Base-by-base conservation (phyloP, 2,113 vertebrate species). In the Felis chaus region DNA sequence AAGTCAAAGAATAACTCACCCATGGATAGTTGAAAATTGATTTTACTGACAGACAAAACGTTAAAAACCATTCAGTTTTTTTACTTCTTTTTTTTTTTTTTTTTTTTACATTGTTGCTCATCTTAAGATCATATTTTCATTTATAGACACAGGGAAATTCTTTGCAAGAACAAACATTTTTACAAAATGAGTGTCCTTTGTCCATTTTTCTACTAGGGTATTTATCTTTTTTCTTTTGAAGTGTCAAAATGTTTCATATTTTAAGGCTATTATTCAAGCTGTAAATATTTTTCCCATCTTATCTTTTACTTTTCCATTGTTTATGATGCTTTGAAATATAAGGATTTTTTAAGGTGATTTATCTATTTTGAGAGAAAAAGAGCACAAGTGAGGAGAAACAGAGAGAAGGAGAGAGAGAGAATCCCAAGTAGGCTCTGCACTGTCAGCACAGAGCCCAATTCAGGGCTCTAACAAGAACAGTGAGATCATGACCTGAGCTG, bases 281-380 rank as follows among this genome's bases (percentile, higher is more conserved):
- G 18, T 68, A 88, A 73, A 61, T 92, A 83, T 76, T 84, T 94
- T 81, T 45, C 14, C 33, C 29, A 48, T 48, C 29, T 92, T 76
- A 36, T 41, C 21, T 16, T 39, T 92, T 74, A 57, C 39, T 31
- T 76, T 76, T n/a, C 4, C 29, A 50, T 91, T 82, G 4, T 82
- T 68, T 76, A 83, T 69, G 57, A 50, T 91, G 39, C 85, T 92
- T 89, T 65, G 18, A 85, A 96, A 95, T 92, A n/a, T 27, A 82
- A 82, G 25, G 21, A 61, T 61, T 61, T 61, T 61, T 61, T 3
- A 23, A 61, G 57, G 21, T 61, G 21, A 61, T 61, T 61, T 25
- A 9, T 61, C 21, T 61, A 61, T 61, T 23, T 61, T 61, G 57
- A 25, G 57, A 61, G 57, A 61, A 18, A 55, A 21, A 61, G 21